Evolutionary conservation across 2,888 invertebrate genomes (phyloP).

Genomic region (Hermodice carunculata): DNA sequence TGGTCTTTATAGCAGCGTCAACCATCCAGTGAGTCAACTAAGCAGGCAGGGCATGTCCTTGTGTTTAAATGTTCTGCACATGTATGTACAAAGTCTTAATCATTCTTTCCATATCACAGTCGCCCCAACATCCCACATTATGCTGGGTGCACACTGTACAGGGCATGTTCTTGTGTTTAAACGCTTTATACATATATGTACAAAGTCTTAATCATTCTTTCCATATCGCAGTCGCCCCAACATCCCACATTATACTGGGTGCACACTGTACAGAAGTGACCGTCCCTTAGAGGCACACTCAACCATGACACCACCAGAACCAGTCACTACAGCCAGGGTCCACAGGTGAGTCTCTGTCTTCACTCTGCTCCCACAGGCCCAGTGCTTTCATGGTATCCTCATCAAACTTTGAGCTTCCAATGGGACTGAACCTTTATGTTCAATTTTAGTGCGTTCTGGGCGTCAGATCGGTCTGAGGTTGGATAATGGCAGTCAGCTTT

Average conservation of each 20-base stretch:
- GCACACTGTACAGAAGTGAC: slow-evolving; percentile 57
- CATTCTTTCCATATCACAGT: background rate
- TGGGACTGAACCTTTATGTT: too few relatives aligned
- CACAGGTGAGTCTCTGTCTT: slow-evolving; percentile 59
- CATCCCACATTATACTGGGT: slow-evolving; percentile 62
- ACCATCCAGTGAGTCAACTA: too few relatives aligned
- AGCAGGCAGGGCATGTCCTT: too few relatives aligned
- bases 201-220: background rate
- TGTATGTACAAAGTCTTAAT: background rate
- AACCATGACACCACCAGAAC: slow-evolving; percentile 38
- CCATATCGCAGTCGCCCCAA: slow-evolving; percentile 58
- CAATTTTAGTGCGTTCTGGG: too few relatives aligned
- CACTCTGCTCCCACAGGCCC: too few relatives aligned
- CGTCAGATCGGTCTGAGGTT: too few relatives aligned
- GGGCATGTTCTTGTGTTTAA: too few relatives aligned
- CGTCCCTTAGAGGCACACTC: slow-evolving; percentile 51
- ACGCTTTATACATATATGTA: background rate
- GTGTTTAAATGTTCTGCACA: background rate
- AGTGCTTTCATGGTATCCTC: too few relatives aligned
- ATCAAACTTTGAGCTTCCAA: too few relatives aligned
- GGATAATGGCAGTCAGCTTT: too few relatives aligned
- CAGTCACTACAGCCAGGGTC: slow-evolving; percentile 47
- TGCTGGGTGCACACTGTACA: slow-evolving; percentile 5
- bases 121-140: background rate
- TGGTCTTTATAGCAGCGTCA: too few relatives aligned